Conservation (phyloP, 2,888 invertebrate species). For the Malthinus flaveolus region DNA sequence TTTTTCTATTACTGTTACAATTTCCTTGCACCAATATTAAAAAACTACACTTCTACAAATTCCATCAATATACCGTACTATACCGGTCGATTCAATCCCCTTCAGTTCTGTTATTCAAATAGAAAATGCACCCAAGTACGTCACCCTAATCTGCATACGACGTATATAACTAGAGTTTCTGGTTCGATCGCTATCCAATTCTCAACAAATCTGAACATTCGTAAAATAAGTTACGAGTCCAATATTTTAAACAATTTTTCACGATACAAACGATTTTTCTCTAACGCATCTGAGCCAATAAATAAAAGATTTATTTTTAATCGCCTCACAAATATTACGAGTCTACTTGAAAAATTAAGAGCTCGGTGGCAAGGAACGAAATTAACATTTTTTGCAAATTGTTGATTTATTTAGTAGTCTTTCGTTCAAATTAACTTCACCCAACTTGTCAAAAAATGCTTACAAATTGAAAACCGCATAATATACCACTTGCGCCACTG, state of each 20-base stretch:
- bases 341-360: too few relatives aligned
- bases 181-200: conserved; percentile 20
- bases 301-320: too few relatives aligned
- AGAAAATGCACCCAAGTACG: conserved; percentile 22
- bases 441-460: too few relatives aligned
- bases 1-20: background rate
- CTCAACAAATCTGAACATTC: conserved; percentile 19
- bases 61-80: conserved; percentile 13
- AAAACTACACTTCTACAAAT: conserved; percentile 4
- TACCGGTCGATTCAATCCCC: conserved; percentile 12
- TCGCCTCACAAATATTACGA: too few relatives aligned
- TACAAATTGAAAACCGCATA: too few relatives aligned
- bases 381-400: too few relatives aligned
- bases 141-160: conserved; percentile 24
- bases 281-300: too few relatives aligned
- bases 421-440: too few relatives aligned
- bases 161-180: conserved; percentile 18
- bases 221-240: conserved; percentile 11
- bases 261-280: background rate
- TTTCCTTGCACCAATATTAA: background rate
- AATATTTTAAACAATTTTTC: conserved; percentile 1
- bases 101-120: conserved; percentile 18
- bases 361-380: too few relatives aligned
- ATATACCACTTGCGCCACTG: too few relatives aligned
- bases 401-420: too few relatives aligned